Percentiles rank a stretch among this genome's conserved stretches.
phyloP scores from a whole-genome alignment of 64 coral and sea anemone species.

The Platygyra sinensis region DNA sequence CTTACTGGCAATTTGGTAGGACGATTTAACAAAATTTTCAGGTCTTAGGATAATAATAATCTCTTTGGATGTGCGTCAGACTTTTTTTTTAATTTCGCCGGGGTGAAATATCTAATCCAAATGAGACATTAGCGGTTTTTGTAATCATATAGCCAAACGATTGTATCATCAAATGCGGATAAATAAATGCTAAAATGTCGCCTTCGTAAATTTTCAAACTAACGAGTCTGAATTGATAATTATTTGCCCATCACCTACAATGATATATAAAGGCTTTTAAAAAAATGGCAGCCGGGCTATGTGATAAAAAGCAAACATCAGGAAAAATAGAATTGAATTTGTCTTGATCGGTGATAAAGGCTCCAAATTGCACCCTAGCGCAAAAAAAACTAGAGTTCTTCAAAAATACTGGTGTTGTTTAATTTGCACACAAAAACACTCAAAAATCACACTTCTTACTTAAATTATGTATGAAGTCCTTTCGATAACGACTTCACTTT shows the following conservation, averaged over 20 bases:
- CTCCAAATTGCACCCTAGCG: not conserved
- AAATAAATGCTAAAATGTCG: conserved; percentile 15
- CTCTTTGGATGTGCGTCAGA: not conserved
- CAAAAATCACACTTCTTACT: not conserved
- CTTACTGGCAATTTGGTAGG: not conserved
- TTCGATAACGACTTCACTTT: not conserved
- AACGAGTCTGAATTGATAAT: not conserved
- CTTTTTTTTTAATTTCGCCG: not conserved
- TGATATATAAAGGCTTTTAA: not conserved
- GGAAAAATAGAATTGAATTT: not conserved
- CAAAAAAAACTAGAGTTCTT: not conserved
- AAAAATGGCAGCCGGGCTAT: not conserved
- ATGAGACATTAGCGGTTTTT: not conserved
- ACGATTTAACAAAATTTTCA: not conserved
- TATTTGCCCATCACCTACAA: not conserved
- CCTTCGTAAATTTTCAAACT: not conserved
- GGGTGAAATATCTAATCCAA: not conserved
- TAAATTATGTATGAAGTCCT: conserved; percentile 21
- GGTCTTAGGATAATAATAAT: not conserved
- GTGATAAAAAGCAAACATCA: not conserved
- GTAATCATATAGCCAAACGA: not conserved
- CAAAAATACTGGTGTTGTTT: not conserved
- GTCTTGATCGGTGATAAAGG: not conserved
- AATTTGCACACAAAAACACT: conserved; percentile 21
- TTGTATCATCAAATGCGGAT: not conserved